Evolutionary conservation across 2,888 invertebrate genomes (phyloP), one percentile per base, ranked within the genome.

Genomic region (Notodonta dromedarius): DNA sequence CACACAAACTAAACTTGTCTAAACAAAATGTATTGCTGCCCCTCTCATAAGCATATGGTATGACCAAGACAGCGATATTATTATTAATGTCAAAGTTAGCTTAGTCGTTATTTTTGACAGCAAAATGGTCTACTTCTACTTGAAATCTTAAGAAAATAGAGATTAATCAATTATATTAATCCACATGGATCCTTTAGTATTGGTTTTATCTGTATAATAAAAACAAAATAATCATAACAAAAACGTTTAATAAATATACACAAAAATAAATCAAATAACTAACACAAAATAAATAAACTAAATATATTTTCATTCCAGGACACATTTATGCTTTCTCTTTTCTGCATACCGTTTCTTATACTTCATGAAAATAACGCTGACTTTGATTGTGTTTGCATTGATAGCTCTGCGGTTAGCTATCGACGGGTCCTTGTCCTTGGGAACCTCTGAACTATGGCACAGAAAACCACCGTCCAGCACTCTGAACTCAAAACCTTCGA

Each of bases 401-500:
- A 24, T 5, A 2, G 56, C 46, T 48, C 59, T 62, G n/a, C 16
- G 35, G 16, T 46, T 24, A 13, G 7, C 13, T 35, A 12, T n/a
- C 14, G 35, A 35, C n/a, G 1, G 6, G 4, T 24, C 40, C 1
- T 14, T 39, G 24, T 55, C 14, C 46, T 14, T 16, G 6, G 24
- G 42, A 39, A 5, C 11, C 32, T 12, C 7, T 5, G 50, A 24
- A 7, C 24, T 40, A 42, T 62, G 62, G 51, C 59, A 56, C 39
- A 62, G 24, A 12, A 53, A 62, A 35, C 62, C 59, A 14, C 95
- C 95, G 74, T 96, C 95, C 64, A 96, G 84, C 54, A 96, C 93
- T 56, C 95, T 91, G 72, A 96, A 90, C 62, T 93, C 91, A 82
- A 96, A 96, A 67, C 94, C 93, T 79, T 94, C 86, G 73, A 96